Conservation (phyloP, 2,113 vertebrate species). For the Panthera leo region DNA sequence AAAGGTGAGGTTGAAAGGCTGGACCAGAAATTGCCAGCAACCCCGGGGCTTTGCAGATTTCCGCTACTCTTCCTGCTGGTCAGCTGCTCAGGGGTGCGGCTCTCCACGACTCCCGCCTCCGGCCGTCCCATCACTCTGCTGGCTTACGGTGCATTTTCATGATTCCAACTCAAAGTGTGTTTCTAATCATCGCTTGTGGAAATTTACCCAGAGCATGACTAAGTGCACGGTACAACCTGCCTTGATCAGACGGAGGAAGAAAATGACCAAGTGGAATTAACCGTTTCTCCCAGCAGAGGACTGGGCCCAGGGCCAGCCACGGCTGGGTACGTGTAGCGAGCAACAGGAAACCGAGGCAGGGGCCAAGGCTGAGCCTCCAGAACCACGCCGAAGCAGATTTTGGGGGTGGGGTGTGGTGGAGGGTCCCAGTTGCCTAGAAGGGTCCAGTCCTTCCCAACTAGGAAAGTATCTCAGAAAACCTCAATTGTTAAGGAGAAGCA, state of each 20-base stretch:
- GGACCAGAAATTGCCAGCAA: rapidly evolving
- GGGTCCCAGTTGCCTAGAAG: neutral
- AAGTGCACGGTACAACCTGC: conserved; percentile 36
- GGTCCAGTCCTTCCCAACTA: neutral
- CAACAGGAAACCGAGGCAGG: neutral
- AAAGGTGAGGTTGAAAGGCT: neutral
- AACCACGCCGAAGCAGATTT: neutral
- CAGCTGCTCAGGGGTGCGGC: neutral
- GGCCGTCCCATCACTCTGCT: neutral
- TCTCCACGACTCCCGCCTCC: rapidly evolving
- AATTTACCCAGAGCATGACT: conserved; percentile 67
- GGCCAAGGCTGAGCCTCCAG: neutral
- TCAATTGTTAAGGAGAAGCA: neutral
- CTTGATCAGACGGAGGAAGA: neutral
- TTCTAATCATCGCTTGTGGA: conserved; percentile 60
- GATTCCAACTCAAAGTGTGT: conserved; percentile 50
- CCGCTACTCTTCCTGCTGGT: no score
- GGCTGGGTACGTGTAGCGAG: neutral
- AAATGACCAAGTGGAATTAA: neutral
- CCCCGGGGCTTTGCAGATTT: neutral
- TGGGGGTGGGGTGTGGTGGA: no score
- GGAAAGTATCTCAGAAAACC: neutral
- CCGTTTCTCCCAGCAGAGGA: neutral
- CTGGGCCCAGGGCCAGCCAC: neutral
- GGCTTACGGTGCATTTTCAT: neutral